A percentile compares a stretch with the other conserved stretches of the same genome.
Conservation (phyloP, 1,140 invertebrate species). For the Solenopsis fugax region DNA sequence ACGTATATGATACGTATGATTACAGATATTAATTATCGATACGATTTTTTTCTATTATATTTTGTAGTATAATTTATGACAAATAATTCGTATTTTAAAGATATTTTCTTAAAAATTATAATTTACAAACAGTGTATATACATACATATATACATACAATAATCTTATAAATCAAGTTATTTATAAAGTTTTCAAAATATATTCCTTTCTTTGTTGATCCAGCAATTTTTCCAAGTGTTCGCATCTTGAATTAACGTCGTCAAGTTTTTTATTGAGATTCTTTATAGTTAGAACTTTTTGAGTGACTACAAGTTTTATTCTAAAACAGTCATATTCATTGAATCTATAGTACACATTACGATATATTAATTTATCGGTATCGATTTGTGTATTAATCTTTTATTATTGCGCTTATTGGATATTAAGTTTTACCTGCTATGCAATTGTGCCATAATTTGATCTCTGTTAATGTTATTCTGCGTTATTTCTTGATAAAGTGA, state of each 20-base stretch:
- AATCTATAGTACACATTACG: not conserved
- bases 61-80: slow-evolving; percentile 7
- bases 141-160: not conserved
- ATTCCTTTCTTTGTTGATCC: slow-evolving; percentile 92
- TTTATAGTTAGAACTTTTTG: slow-evolving; percentile 92
- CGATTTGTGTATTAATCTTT: not conserved
- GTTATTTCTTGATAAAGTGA: slow-evolving; percentile 81
- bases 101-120: slow-evolving; percentile 19
- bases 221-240: slow-evolving; percentile 91
- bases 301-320: slow-evolving; percentile 92
- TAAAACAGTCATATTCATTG: slow-evolving; percentile 82
- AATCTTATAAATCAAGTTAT: not conserved
- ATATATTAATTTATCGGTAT: not conserved
- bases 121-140: not conserved
- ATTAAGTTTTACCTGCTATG: slow-evolving; percentile 80
- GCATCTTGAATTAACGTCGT: slow-evolving; percentile 90
- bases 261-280: slow-evolving; percentile 90
- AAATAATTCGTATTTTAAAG: not conserved
- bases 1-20: not conserved
- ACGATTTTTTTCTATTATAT: not conserved
- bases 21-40: slow-evolving; percentile 9
- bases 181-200: slow-evolving; percentile 86
- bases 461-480: slow-evolving; percentile 79
- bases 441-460: slow-evolving; percentile 80
- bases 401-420: not conserved